Evolutionary conservation across 2,888 invertebrate genomes (phyloP), one percentile per base, ranked within the genome.

Genomic region (Cosmia pyralina): DNA sequence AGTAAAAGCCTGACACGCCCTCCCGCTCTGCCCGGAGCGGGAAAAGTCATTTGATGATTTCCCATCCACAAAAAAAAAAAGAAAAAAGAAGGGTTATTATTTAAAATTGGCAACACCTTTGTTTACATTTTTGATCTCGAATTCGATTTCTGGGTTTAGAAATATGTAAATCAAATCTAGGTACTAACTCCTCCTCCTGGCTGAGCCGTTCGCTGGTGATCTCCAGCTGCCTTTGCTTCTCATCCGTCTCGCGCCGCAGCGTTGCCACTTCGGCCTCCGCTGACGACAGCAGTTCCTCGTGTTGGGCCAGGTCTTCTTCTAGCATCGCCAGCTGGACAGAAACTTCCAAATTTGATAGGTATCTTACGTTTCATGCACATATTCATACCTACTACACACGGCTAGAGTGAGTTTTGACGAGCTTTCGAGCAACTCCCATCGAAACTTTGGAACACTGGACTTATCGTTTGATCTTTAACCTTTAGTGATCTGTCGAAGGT

Each of bases 301-400:
- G 93, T 63, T 92, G 90, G 0, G 88, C 73, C 69, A 94, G 72
- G 72, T 94, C 93, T 28, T 91, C 93, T 69, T 95, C 94, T 52
- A 94, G 50, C n/a, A 87, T 75, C 0, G 90, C 76, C 77, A 95
- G 78, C 95, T 95, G 81, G 0, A n/a, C 7, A 46, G 48, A 57
- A n/a, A 22, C 22, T 59, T 59, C 4, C 0, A 44, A 38, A 50
- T 19, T 41, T 13, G 13, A 48, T 22, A 15, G 15, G 15, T 10
- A 19, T 58, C 41, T 41, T 19, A 44, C 28, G 19, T 44, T 66
- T 46, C 17, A 5, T 44, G 22, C 22, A 44, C 2, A n/a, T 53
- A n/a, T n/a, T n/a, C n/a, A n/a, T n/a, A n/a, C n/a, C n/a, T n/a
- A 53, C 53, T 22, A 22, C n/a, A n/a, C 52, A 52, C n/a, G 52